phyloP scores from a whole-genome alignment of 2,888 invertebrate genomes.

The Sesia apiformis region DNA sequence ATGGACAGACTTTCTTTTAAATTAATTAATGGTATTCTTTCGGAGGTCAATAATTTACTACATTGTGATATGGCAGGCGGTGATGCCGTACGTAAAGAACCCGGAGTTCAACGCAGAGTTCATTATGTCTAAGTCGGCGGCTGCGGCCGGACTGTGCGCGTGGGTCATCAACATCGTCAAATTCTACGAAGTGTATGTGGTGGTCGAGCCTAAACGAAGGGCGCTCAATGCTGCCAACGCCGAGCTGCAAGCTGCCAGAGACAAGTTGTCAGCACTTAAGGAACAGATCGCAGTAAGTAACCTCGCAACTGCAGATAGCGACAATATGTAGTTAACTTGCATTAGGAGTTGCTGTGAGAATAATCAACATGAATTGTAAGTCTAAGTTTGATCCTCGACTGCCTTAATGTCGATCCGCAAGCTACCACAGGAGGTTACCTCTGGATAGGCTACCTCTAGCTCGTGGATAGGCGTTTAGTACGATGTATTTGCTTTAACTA shows the following conservation, averaged over 20 bases:
- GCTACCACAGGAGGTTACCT: no score
- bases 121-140: constrained; percentile 88
- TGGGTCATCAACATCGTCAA: constrained; percentile 95
- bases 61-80: constrained; percentile 34
- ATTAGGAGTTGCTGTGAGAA: no score
- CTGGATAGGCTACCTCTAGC: no score
- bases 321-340: neutral
- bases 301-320: neutral
- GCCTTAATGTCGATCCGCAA: no score
- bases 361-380: no score
- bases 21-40: neutral
- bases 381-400: no score
- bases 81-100: constrained; percentile 76
- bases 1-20: neutral
- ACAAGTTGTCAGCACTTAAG: constrained; percentile 81
- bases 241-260: constrained; percentile 87
- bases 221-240: constrained; percentile 90
- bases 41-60: neutral
- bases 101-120: constrained; percentile 90
- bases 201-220: constrained; percentile 92
- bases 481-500: no score
- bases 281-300: neutral
- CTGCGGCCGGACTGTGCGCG: constrained; percentile 93
- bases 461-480: no score
- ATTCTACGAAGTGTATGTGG: constrained; percentile 92